A percentile compares a stretch with the other conserved stretches of the same genome.
phyloP scores from a whole-genome alignment of 1,140 invertebrate genomes.

The Ceratoteleas bidentatus region DNA sequence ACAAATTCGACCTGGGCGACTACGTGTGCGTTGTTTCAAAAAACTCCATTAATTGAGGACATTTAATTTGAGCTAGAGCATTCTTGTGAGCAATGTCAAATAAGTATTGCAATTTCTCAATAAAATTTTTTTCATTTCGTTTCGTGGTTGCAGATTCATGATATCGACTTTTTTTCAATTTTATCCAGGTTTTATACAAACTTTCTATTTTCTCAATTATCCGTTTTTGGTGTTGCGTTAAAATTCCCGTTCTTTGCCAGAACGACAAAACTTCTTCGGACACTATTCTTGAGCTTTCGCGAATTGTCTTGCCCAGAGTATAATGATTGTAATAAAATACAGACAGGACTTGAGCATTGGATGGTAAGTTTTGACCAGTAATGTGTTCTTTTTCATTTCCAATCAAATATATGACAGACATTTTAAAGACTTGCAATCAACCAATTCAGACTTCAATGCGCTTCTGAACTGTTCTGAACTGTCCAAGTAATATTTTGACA shows the following conservation, averaged over 20 bases:
- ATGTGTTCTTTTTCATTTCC: neutral
- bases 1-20: conserved; percentile 7
- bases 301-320: neutral
- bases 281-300: neutral
- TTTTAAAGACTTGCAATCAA: no score
- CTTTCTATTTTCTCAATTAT: no score
- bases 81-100: conserved; percentile 14
- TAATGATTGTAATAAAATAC: neutral
- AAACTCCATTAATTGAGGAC: neutral
- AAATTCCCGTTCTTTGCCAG: neutral
- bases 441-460: no score
- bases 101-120: neutral
- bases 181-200: no score
- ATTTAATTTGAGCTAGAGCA: neutral
- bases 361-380: neutral
- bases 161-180: conserved; percentile 4
- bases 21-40: neutral
- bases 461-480: no score
- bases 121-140: neutral
- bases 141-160: neutral
- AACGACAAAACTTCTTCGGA: neutral
- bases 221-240: no score
- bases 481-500: no score
- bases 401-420: conserved; percentile 1
- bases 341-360: neutral